A percentile compares a stretch with the other conserved stretches of the same genome.
Evolutionary conservation across 2,113 vertebrate genomes (phyloP).

Genomic region (Eonycteris spelaea): DNA sequence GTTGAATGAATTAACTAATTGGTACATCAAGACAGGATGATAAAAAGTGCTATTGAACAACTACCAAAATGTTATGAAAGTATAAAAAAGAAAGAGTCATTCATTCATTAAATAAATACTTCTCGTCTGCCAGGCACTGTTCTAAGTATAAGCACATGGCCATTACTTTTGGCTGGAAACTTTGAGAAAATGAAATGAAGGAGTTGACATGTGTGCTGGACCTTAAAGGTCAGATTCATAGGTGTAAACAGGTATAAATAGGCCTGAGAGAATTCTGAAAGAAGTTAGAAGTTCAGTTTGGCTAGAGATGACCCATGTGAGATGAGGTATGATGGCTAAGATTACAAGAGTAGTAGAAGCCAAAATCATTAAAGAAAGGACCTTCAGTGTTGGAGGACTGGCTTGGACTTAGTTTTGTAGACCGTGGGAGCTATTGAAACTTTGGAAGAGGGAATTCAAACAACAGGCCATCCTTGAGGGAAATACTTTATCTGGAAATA

Average conservation of each 20-base stretch:
- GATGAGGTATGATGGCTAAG: neutral
- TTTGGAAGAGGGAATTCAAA: neutral
- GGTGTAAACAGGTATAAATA: neutral
- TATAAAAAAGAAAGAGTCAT: constrained; percentile 12
- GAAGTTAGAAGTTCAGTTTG: neutral
- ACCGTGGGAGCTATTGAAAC: neutral
- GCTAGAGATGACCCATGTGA: neutral
- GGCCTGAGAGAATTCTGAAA: neutral
- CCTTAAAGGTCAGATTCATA: neutral
- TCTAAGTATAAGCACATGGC: neutral
- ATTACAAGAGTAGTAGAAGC: neutral
- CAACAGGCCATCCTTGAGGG: neutral
- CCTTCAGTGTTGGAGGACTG: neutral
- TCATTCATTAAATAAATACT: neutral
- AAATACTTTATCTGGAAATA: neutral
- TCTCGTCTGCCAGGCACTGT: neutral
- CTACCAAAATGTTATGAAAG: neutral
- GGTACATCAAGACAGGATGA: neutral
- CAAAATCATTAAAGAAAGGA: neutral
- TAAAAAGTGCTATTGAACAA: neutral
- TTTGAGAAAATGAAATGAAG: constrained; percentile 14
- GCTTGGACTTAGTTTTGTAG: neutral
- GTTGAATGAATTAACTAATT: neutral
- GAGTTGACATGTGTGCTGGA: neutral
- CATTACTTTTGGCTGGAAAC: neutral